Base-by-base conservation (phyloP, 92 coral and sea anemone species). In the Palythoa heliodiscus region DNA sequence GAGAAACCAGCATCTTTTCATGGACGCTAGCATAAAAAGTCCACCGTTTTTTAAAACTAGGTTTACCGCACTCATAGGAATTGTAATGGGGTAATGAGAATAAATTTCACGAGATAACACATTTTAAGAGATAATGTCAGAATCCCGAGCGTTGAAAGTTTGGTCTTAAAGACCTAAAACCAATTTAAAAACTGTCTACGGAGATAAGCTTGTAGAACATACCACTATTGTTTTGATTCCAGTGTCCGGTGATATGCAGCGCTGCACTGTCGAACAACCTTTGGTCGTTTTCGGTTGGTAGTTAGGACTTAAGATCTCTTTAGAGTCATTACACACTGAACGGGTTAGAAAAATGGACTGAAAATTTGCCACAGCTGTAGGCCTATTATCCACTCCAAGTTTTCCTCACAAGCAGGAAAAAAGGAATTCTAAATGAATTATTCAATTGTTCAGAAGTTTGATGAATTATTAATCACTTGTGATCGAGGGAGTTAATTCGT, bases 291-390 rank as follows among this genome's bases (percentile, higher is more conserved):
- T 91, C 84, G 88, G 87, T 90, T 82, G 83, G 93, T 82, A 88
- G 90, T 85, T 87, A 71, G 92, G 89, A 87, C 92, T 93, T 93
- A 92, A 93, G 91, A 87, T 85, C 97, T 97, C 97, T 93, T 90
- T 90, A 94, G 90, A 88, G 91, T 95, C 98, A 97, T 97, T 97
- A 97, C 95, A 91, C 98, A 91, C 91, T 88, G 98, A 87, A 88
- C 93, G 93, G 89, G 91, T 93, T 92, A 87, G 87, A 89, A 97
- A 95, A 92, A 93, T 93, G 92, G 94, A 91, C 91, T 76, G 87
- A 89, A 88, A 93, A 91, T 87, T 83, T 88, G 90, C 55, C 98
- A 82, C 98, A 94, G 98, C 98, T 94, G 98, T 88, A 83, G 64
- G 47, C 69, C 98, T 90, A 94, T 94, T 94, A 90, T 94, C 78